phyloP scores from a whole-genome alignment of 1,140 invertebrate species.

The Ceratina japonica region DNA sequence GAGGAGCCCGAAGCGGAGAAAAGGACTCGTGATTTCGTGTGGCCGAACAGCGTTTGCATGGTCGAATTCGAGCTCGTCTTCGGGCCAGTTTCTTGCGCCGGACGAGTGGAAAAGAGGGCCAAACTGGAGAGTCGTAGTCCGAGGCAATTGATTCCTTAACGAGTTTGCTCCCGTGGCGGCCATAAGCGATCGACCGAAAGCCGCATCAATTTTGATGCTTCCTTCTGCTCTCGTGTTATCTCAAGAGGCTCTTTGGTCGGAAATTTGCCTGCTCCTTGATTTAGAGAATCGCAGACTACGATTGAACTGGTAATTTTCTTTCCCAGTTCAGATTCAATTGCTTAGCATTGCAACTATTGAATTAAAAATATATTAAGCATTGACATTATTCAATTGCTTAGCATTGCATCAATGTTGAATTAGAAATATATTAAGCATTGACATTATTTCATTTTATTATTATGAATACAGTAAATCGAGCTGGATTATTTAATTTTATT shows the following conservation, averaged over 20 bases:
- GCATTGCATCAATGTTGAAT: no score
- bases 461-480: no score
- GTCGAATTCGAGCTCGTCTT: not conserved
- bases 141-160: conserved; percentile 45
- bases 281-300: not conserved
- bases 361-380: not conserved
- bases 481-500: no score
- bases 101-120: conserved; percentile 24
- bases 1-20: no score
- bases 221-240: not conserved
- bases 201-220: conserved; percentile 34
- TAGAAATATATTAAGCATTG: not conserved
- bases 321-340: not conserved
- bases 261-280: conserved; percentile 1
- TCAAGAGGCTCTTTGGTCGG: not conserved
- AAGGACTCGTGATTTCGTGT: not conserved
- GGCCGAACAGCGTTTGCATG: no score
- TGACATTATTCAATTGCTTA: not conserved
- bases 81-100: conserved; percentile 16
- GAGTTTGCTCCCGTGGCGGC: conserved; percentile 37
- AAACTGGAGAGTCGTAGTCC: conserved; percentile 14
- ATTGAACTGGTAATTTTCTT: not conserved
- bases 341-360: no score
- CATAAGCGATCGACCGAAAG: conserved; percentile 40
- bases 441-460: not conserved